These are phyloP conservation scores for Melikaiella ostensackeni DNA, from an alignment of 2,888 invertebrate genomes.

Conservation along the genomic window DNA sequence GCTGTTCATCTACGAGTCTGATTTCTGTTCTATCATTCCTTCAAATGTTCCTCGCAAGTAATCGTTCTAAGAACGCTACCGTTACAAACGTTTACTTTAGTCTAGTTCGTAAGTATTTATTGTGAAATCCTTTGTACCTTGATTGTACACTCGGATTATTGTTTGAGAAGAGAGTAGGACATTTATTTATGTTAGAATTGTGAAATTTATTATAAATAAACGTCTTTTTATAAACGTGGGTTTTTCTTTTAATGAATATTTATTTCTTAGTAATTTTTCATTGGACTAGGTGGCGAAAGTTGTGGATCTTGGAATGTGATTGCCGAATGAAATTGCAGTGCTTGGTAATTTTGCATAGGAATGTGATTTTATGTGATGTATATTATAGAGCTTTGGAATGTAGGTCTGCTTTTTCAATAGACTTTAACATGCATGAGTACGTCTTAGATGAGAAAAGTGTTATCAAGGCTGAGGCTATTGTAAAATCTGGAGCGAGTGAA, in stretches of 20 bases:
- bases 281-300: not conserved
- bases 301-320: not conserved
- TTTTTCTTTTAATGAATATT: not conserved
- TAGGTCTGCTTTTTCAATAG: conserved; percentile 13
- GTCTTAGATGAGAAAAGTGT: conserved; percentile 4
- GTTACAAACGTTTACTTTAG: conserved; percentile 16
- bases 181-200: conserved; percentile 36
- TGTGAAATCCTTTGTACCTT: conserved; percentile 35
- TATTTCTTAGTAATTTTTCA: not conserved
- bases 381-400: conserved; percentile 8
- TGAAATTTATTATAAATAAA: conserved; percentile 20
- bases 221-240: conserved; percentile 32
- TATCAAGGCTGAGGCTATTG: not conserved
- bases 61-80: conserved; percentile 42
- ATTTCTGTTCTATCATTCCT: conserved; percentile 38
- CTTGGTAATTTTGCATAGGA: not conserved
- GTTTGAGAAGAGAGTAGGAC: conserved; percentile 15
- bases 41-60: conserved; percentile 43
- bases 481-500: conserved; percentile 33
- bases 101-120: conserved; percentile 44
- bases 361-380: too few species aligned
- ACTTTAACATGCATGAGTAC: not conserved
- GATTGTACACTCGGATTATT: conserved; percentile 13
- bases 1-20: conserved; percentile 36
- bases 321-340: not conserved